Conservation (phyloP, 2,797 vertebrate species). For the Gymnothorax javanicus region DNA sequence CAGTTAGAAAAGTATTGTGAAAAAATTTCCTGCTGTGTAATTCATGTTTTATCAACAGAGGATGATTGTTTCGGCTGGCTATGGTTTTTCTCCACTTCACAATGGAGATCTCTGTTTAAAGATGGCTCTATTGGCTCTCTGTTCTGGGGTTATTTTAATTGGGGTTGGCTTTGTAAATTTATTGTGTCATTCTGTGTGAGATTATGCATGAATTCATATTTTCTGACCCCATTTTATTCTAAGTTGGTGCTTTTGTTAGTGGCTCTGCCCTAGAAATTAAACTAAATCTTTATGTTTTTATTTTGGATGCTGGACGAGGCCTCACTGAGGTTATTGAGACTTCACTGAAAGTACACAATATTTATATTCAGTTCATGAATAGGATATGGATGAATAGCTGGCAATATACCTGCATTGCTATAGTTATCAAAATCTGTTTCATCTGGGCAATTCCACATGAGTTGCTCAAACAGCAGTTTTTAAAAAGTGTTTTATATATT, state of each 20-base stretch:
- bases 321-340: too few relatives aligned
- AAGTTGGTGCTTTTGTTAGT: not conserved
- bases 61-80: conserved; percentile 40
- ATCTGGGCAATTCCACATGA: too few relatives aligned
- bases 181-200: conserved; percentile 29
- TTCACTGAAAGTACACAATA: too few relatives aligned
- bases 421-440: too few relatives aligned
- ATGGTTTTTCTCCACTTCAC: conserved; percentile 45
- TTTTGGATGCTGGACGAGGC: too few relatives aligned
- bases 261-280: not conserved
- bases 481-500: too few relatives aligned
- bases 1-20: not conserved
- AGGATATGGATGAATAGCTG: too few relatives aligned
- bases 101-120: conserved; percentile 49
- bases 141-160: conserved; percentile 11
- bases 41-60: conserved; percentile 35
- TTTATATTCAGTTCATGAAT: too few relatives aligned
- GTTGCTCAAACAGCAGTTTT: too few relatives aligned
- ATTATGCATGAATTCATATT: conserved; percentile 25
- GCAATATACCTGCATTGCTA: too few relatives aligned
- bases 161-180: not conserved
- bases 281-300: too few relatives aligned
- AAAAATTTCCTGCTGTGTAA: not conserved
- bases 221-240: not conserved
- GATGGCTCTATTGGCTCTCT: conserved; percentile 33